These are phyloP conservation scores for Chaetorhynchus papuensis DNA, from an alignment of 2,113 vertebrate genomes.

Conservation along the genomic window DNA sequence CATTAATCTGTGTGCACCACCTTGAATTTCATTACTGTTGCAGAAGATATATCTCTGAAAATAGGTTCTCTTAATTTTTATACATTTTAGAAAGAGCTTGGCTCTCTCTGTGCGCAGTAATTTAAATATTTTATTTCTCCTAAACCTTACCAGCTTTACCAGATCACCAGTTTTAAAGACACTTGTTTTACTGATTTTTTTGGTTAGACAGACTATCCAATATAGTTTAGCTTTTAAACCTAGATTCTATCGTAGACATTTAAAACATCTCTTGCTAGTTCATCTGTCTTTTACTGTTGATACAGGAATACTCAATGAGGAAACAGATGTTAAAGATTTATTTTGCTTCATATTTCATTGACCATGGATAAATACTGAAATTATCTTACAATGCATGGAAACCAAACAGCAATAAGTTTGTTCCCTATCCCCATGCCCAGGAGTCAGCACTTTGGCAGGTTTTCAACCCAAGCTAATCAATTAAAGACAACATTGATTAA, in stretches of 20 bases:
- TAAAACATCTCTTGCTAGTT: not conserved
- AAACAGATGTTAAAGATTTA: not conserved
- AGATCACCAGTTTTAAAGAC: not conserved
- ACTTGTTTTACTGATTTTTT: not conserved
- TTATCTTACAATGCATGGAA: slow-evolving; percentile 15
- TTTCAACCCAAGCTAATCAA: slow-evolving; percentile 65
- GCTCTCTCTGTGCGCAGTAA: not conserved
- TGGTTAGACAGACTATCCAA: not conserved
- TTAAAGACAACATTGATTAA: slow-evolving; percentile 71
- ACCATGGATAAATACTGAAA: slow-evolving; percentile 41
- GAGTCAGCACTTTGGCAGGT: slow-evolving; percentile 52
- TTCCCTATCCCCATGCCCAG: not conserved
- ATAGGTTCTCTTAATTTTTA: slow-evolving; percentile 21
- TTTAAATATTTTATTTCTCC: not conserved
- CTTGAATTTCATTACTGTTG: slow-evolving; percentile 51
- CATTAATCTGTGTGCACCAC: slow-evolving; percentile 30
- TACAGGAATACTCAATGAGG: not conserved
- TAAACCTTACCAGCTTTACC: not conserved
- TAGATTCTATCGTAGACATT: not conserved
- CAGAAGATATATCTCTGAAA: not conserved
- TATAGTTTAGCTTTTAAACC: not conserved
- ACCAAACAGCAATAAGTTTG: slow-evolving; percentile 42
- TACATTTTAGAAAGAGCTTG: not conserved
- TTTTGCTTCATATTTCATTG: slow-evolving; percentile 15
- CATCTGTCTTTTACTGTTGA: not conserved